Base-by-base conservation (phyloP, 2,888 invertebrate species). In the Watsonalla cultraria region DNA sequence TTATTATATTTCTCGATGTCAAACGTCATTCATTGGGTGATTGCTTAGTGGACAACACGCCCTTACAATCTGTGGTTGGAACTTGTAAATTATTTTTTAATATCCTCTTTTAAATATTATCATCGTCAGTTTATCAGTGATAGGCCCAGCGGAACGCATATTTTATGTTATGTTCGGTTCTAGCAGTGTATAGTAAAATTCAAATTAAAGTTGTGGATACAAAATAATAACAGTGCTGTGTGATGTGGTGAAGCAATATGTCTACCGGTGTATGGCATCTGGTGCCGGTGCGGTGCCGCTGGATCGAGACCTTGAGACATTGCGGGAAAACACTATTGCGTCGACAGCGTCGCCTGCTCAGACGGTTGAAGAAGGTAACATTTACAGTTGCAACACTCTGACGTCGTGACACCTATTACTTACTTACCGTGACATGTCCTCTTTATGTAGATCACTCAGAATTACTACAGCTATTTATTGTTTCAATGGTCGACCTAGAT, bases 251-350 rank as follows among this genome's bases (percentile, higher is more conserved):
- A 72, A 57, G 59, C 58, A 78, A 56, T 50, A 86, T 88, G 86
- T 80, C 84, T 45, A 66, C 70, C 56, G 83, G 78, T 52, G 80
- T 86, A 58, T 86, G 90, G 83, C 86, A 90, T 64, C 62, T 91
- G 68, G 76, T 91, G 80, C 90, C 87, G 64, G 80, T 82, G 53
- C 74, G 86, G 68, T 79, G 84, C 68, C 79, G 85, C 35, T 89
- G 89, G 88, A 85, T 91, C 50, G 89, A 90, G 70, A 86, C 90
- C 47, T 70, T 91, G 68, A 74, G 89, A 51, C 81, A 87, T 59
- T 91, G 91, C 69, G 91, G 90, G 46, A 91, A 91, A 66, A 89
- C 90, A 14, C 76, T 91, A 56, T 76, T 91, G 72, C 78, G 89
- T 11, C 80, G 90, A 45, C 90, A 91, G 64, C 76, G 90, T 46